Conservation (phyloP, 2,113 vertebrate genomes). For the Diadophis punctatus region DNA sequence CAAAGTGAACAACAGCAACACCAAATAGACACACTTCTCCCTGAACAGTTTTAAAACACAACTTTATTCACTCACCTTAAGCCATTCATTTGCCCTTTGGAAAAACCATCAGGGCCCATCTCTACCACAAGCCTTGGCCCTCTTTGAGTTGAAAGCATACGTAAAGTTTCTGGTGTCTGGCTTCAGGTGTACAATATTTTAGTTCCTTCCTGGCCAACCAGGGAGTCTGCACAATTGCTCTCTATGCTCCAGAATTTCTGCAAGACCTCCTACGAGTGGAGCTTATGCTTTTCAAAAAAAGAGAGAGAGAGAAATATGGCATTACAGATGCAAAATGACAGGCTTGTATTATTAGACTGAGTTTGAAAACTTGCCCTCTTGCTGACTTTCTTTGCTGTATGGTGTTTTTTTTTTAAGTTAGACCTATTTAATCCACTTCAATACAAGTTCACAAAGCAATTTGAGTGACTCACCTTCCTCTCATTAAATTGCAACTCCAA, state of each 20-base stretch:
- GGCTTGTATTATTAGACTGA: not conserved
- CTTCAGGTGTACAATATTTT: slow-evolving; percentile 8
- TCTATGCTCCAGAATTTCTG: not conserved
- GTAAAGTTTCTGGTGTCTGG: slow-evolving; percentile 6
- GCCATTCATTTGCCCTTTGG: slow-evolving; percentile 50
- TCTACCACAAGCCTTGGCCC: slow-evolving; percentile 50
- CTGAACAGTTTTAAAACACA: slow-evolving; percentile 14
- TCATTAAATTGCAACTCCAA: not conserved
- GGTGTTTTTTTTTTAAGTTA: not conserved
- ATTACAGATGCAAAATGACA: not conserved
- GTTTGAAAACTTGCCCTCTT: not conserved
- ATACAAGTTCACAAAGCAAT: not conserved
- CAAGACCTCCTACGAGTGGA: not conserved
- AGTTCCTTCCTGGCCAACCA: slow-evolving; percentile 4
- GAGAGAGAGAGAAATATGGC: not conserved
- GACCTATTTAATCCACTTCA: not conserved
- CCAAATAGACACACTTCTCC: slow-evolving; percentile 41
- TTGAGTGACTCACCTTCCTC: not conserved
- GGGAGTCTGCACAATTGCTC: fast-evolving
- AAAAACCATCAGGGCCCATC: slow-evolving; percentile 38
- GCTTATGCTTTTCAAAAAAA: not conserved
- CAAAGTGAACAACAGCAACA: slow-evolving; percentile 27
- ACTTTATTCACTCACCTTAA: slow-evolving; percentile 48
- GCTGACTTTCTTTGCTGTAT: not conserved
- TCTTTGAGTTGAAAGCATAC: slow-evolving; percentile 35